Evolutionary conservation across 2,888 invertebrate species (phyloP).

Genomic region (Archips crataeganus): DNA sequence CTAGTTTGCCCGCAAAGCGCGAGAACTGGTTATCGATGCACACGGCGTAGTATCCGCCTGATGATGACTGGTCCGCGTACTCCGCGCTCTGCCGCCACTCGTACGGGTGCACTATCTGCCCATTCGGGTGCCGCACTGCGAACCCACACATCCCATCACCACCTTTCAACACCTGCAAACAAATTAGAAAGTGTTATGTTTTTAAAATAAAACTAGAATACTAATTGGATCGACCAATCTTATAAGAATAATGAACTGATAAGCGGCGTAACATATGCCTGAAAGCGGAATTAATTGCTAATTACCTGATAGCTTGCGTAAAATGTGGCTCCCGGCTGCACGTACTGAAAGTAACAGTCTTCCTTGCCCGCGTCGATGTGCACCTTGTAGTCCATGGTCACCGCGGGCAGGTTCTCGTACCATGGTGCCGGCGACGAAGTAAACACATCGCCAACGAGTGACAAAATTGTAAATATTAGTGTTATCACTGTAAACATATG

Average conservation of each 20-base stretch:
- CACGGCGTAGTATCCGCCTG: slow-evolving; percentile 93
- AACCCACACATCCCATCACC: slow-evolving; percentile 98
- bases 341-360: slow-evolving; percentile 98
- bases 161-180: slow-evolving; percentile 92
- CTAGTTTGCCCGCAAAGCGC: slow-evolving; percentile 94
- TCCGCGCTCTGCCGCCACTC: slow-evolving; percentile 96
- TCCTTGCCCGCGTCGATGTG: slow-evolving; percentile 97
- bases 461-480: slow-evolving; percentile 81
- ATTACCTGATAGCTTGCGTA: slow-evolving; percentile 97
- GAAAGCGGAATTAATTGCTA: slow-evolving; percentile 47
- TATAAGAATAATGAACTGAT: slow-evolving; percentile 17
- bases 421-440: slow-evolving; percentile 88
- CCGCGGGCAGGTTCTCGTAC: slow-evolving; percentile 95
- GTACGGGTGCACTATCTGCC: slow-evolving; percentile 94
- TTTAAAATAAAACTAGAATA: neutral
- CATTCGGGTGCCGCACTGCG: slow-evolving; percentile 94
- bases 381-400: slow-evolving; percentile 98
- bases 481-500: slow-evolving; percentile 78
- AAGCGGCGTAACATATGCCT: slow-evolving; percentile 27
- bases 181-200: slow-evolving; percentile 44
- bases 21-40: slow-evolving; percentile 98
- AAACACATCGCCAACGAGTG: slow-evolving; percentile 78
- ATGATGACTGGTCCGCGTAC: slow-evolving; percentile 93
- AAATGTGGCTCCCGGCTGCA: slow-evolving; percentile 95
- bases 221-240: neutral